A percentile compares a stretch with the other conserved stretches of the same genome.
phyloP scores from a whole-genome alignment of 2,888 invertebrate species.

The Melieria picta region DNA sequence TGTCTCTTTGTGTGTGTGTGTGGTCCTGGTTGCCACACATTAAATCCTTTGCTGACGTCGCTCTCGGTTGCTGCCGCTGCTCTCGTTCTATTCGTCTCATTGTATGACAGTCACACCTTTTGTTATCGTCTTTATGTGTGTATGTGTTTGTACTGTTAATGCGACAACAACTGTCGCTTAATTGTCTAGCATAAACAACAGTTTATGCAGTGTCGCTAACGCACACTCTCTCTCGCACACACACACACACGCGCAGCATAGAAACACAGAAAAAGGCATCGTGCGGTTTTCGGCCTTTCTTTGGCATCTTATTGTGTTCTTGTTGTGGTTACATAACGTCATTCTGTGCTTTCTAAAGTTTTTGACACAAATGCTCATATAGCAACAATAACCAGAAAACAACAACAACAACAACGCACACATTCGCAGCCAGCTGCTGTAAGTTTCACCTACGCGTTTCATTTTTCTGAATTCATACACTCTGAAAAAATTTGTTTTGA shows the following conservation, averaged over 20 bases:
- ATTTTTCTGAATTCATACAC: no score
- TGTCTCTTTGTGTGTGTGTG: no score
- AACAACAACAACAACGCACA: no score
- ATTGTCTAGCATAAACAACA: constrained; percentile 23
- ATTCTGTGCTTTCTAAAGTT: constrained; percentile 7
- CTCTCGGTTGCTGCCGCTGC: no score
- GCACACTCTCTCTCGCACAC: not conserved
- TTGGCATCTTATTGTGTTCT: not conserved
- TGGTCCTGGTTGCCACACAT: no score
- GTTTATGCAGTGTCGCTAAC: constrained; percentile 8
- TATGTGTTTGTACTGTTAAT: constrained; percentile 36
- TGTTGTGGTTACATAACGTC: not conserved
- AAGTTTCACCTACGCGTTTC: no score
- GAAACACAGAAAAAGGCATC: no score
- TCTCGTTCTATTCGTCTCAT: no score
- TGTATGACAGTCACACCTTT: constrained; percentile 35
- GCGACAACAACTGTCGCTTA: constrained; percentile 42
- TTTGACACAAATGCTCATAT: constrained; percentile 15
- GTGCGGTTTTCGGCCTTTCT: no score
- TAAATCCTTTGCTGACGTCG: no score
- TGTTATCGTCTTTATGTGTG: constrained; percentile 4
- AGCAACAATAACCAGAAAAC: not conserved
- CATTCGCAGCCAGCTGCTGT: no score
- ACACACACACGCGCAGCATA: not conserved
- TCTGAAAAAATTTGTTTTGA: no score